Conservation (phyloP, 1,140 invertebrate genomes). For the Drosophila parvula region DNA sequence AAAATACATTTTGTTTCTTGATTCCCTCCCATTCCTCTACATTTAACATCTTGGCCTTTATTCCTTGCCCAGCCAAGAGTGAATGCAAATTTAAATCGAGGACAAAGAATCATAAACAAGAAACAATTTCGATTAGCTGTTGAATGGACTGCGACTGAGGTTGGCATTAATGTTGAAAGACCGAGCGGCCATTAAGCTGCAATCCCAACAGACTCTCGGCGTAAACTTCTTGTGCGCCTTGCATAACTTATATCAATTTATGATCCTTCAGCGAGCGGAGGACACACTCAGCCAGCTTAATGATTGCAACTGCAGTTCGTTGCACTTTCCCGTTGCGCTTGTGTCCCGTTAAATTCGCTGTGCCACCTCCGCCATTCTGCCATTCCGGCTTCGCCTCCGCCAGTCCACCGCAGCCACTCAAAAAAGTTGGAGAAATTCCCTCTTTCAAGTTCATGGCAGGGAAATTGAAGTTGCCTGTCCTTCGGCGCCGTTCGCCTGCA, state of each 20-base stretch:
- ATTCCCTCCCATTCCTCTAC: background rate
- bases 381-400: conserved; percentile 6
- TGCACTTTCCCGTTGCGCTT: conserved; percentile 41
- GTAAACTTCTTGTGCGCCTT: conserved; percentile 38
- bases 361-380: conserved; percentile 4
- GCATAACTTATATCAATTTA: conserved; percentile 62
- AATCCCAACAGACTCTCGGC: conserved; percentile 18
- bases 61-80: background rate
- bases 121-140: conserved; percentile 30
- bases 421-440: conserved; percentile 48
- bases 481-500: conserved; percentile 53
- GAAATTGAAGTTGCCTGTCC: conserved; percentile 62
- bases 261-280: conserved; percentile 13
- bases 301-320: conserved; percentile 65
- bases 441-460: conserved; percentile 76
- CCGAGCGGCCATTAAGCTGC: conserved; percentile 14
- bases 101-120: conserved; percentile 47
- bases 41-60: conserved; percentile 14
- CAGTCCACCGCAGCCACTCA: conserved; percentile 49
- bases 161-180: conserved; percentile 9
- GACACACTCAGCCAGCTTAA: conserved; percentile 44
- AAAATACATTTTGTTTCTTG: background rate
- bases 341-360: conserved; percentile 9
- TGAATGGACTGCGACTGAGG: conserved; percentile 5
- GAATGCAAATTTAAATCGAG: conserved; percentile 15